phyloP scores from a whole-genome alignment of 2,113 vertebrate species.

The Laticauda laticaudata region DNA sequence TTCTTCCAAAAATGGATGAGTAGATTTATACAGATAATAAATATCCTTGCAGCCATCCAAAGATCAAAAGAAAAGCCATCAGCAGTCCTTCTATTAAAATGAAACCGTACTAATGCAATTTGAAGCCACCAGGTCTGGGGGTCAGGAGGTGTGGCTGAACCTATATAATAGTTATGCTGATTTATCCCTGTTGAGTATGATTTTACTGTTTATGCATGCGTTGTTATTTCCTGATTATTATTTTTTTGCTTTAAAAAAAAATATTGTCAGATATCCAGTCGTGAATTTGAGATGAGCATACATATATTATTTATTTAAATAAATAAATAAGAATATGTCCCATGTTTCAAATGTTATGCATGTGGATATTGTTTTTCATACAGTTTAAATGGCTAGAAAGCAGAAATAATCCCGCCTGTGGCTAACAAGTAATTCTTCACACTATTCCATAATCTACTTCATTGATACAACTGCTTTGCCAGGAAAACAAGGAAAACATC shows the following conservation, averaged over 20 bases:
- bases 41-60: neutral
- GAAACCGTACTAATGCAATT: neutral
- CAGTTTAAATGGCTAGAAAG: neutral
- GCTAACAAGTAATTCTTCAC: neutral
- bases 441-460: neutral
- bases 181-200: neutral
- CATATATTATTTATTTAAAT: neutral
- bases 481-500: constrained; percentile 24
- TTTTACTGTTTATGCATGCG: neutral
- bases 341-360: neutral
- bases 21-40: neutral
- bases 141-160: neutral
- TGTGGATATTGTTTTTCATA: constrained; percentile 1
- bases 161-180: neutral
- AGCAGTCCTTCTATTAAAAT: neutral
- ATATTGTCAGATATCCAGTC: neutral
- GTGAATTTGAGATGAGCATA: neutral
- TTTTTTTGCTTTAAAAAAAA: neutral
- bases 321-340: neutral
- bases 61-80: neutral
- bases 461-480: constrained; percentile 27
- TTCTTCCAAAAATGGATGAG: neutral
- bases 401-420: neutral
- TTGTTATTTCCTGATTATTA: neutral
- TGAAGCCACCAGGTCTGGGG: neutral